phyloP scores from a whole-genome alignment of 2,888 invertebrate species.

The Andrena trimmerana region DNA sequence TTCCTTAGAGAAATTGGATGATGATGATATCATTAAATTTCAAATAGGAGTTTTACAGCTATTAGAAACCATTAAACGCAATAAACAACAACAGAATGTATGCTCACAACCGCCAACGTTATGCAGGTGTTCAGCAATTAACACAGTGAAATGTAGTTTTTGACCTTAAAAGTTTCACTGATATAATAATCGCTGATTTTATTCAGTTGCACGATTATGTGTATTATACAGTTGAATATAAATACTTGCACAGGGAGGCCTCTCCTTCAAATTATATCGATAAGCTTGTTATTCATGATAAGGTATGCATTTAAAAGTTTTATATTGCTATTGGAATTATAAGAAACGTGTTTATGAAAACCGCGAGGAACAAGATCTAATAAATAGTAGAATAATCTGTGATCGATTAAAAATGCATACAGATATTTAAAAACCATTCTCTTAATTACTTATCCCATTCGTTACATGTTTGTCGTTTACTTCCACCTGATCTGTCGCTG shows the following conservation, averaged over 20 bases:
- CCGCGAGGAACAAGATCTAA: neutral
- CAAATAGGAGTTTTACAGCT: slow-evolving; percentile 1
- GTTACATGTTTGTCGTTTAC: slow-evolving; percentile 67
- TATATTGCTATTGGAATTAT: neutral
- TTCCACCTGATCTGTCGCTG: slow-evolving; percentile 70
- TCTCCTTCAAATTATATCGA: no score
- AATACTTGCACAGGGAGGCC: no score
- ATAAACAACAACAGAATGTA: no score
- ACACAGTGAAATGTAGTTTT: no score
- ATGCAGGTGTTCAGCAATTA: no score
- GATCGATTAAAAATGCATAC: neutral
- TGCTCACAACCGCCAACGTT: no score
- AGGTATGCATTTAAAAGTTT: neutral
- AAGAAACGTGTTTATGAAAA: neutral
- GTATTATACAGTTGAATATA: no score
- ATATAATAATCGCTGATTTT: neutral
- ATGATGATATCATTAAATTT: neutral
- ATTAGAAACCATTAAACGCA: neutral
- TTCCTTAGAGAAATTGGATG: neutral
- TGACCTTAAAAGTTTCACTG: neutral
- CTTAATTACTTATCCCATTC: slow-evolving; percentile 32
- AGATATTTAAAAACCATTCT: neutral
- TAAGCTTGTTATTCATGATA: no score
- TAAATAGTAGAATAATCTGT: neutral
- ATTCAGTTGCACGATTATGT: no score